Percentiles rank a stretch among this genome's conserved stretches.
These are phyloP conservation scores for Nicator chloris DNA, from an alignment of 2,113 vertebrate genomes.

Conservation along the genomic window DNA sequence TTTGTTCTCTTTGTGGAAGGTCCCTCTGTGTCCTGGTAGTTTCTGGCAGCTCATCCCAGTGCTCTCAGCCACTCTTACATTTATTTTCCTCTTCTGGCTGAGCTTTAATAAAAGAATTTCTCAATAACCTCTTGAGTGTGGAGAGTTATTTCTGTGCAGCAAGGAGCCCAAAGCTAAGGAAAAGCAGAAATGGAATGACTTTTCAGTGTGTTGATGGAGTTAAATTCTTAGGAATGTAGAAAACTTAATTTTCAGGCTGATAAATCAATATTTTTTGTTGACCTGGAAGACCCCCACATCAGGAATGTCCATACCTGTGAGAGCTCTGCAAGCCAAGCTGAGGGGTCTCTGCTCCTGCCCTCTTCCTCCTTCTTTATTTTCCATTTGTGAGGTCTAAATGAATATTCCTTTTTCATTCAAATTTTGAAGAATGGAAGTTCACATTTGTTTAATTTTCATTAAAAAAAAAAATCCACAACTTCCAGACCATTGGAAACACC, in stretches of 20 bases:
- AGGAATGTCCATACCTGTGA: not conserved
- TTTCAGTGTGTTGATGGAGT: not conserved
- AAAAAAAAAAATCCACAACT: not conserved
- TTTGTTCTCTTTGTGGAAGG: not conserved
- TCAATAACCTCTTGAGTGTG: not conserved
- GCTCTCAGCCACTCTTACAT: not conserved
- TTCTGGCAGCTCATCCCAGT: not conserved
- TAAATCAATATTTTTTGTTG: not conserved
- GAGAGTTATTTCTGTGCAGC: not conserved
- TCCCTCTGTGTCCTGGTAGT: not conserved
- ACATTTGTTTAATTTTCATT: not conserved
- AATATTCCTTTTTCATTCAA: not conserved
- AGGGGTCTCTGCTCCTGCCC: accelerated
- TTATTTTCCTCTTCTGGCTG: not conserved
- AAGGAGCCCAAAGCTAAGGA: not conserved
- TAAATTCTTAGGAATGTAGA: not conserved
- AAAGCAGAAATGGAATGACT: not conserved
- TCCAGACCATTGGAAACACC: not conserved
- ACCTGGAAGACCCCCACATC: not conserved
- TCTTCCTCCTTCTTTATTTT: not conserved
- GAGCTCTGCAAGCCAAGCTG: not conserved
- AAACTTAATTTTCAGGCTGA: not conserved
- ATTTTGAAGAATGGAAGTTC: not conserved
- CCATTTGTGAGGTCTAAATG: not conserved
- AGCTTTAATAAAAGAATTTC: not conserved